These are phyloP conservation scores for Mastacembelus armatus DNA, from an alignment of 2,797 vertebrate species.

Conservation along the genomic window DNA sequence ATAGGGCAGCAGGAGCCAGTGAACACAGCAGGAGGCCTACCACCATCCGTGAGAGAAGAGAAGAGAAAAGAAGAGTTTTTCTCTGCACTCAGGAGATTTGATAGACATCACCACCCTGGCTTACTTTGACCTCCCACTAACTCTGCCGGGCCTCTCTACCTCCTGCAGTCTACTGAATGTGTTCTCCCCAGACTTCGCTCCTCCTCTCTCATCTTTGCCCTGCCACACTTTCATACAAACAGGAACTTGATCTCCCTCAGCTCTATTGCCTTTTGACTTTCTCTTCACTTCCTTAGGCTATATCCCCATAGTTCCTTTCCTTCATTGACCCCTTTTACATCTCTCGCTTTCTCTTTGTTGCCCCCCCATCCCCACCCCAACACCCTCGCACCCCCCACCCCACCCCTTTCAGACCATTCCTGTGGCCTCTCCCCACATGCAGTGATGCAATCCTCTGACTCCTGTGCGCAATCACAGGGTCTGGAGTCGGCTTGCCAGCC, in stretches of 20 bases:
- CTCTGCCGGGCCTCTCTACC: slow-evolving; percentile 47
- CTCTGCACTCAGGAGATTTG: slow-evolving; percentile 41
- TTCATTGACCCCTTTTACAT: slow-evolving; percentile 12
- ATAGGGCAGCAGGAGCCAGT: slow-evolving; percentile 30
- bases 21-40: slow-evolving; percentile 43
- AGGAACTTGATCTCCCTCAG: slow-evolving; percentile 23
- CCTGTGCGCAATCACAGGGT: slow-evolving; percentile 82
- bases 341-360: slow-evolving; percentile 8
- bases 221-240: slow-evolving; percentile 37
- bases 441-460: slow-evolving; percentile 86
- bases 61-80: slow-evolving; percentile 25
- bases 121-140: slow-evolving; percentile 60
- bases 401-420: slow-evolving; percentile 65
- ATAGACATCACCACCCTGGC: slow-evolving; percentile 52
- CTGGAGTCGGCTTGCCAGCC: slow-evolving; percentile 70
- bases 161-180: slow-evolving; percentile 48
- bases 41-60: slow-evolving; percentile 3
- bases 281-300: slow-evolving; percentile 36
- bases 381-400: background rate
- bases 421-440: slow-evolving; percentile 79
- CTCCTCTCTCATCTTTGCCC: slow-evolving; percentile 35
- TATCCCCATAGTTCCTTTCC: slow-evolving; percentile 34
- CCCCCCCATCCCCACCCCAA: background rate
- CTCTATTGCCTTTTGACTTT: slow-evolving; percentile 29
- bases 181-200: slow-evolving; percentile 20